Percentiles rank a stretch among this genome's conserved stretches.
phyloP scores from a whole-genome alignment of 2,888 invertebrate species.

The Agrilus biguttatus region DNA sequence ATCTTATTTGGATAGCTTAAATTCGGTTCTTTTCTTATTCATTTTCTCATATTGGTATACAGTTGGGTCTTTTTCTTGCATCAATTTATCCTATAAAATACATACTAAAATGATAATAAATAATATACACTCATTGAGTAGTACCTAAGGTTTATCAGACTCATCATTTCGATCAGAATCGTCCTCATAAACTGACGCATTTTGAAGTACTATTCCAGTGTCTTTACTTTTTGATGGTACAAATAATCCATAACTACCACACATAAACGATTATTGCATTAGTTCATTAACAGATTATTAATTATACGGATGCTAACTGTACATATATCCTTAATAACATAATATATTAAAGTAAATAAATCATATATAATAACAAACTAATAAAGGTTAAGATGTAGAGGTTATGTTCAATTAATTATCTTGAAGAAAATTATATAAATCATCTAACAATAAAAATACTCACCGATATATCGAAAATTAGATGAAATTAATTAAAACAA shows the following conservation, averaged over 20 bases:
- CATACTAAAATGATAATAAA: background rate
- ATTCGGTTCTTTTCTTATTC: constrained; percentile 54
- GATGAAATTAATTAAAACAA: no score
- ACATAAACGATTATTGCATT: background rate
- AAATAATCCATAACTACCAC: constrained; percentile 62
- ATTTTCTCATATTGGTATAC: constrained; percentile 96
- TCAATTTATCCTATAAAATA: constrained; percentile 29
- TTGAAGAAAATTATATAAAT: no score
- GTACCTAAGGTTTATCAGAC: constrained; percentile 28
- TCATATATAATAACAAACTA: background rate
- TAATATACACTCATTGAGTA: background rate
- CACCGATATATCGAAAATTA: no score
- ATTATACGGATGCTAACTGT: constrained; percentile 11
- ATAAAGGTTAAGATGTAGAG: background rate
- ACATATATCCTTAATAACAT: constrained; percentile 10
- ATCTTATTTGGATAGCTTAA: constrained; percentile 45
- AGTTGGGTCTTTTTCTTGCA: constrained; percentile 79
- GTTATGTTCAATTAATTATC: background rate
- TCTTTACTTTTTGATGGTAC: constrained; percentile 43
- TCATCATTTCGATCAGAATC: constrained; percentile 56
- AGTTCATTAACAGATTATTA: background rate
- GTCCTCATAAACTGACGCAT: constrained; percentile 51
- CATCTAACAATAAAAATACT: no score
- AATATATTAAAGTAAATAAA: background rate
- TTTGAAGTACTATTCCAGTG: constrained; percentile 32